phyloP scores from a whole-genome alignment of 2,113 vertebrate species.

The Axis porcinus region DNA sequence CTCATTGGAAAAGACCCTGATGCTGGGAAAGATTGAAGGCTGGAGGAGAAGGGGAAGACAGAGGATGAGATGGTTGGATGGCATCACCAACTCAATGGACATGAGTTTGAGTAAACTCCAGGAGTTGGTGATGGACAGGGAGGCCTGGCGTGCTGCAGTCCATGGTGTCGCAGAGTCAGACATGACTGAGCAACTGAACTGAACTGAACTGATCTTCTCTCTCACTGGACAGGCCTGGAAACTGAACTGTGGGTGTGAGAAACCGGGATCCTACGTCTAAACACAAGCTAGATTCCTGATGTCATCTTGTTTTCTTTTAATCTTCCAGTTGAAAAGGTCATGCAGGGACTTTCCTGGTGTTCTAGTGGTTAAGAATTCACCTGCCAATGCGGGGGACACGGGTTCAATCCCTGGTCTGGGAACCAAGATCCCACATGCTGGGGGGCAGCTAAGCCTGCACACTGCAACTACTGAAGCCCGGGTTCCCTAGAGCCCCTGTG shows the following conservation, averaged over 20 bases:
- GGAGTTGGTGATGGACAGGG: background rate
- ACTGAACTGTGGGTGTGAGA: background rate
- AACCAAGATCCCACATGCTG: background rate
- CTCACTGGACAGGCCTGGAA: background rate
- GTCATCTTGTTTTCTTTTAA: background rate
- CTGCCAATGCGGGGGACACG: background rate
- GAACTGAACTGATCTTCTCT: background rate
- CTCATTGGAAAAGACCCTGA: background rate
- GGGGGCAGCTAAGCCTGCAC: background rate
- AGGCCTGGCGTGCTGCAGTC: background rate
- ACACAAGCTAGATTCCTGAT: background rate
- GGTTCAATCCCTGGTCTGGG: background rate
- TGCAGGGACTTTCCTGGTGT: background rate
- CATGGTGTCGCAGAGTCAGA: rapidly evolving
- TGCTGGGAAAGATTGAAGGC: background rate
- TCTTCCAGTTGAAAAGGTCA: background rate
- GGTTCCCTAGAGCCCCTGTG: background rate
- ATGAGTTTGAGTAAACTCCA: background rate
- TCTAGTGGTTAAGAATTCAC: background rate
- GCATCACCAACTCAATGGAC: background rate
- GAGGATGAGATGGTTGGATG: background rate
- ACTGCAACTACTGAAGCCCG: background rate
- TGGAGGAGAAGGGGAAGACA: background rate
- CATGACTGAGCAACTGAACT: background rate
- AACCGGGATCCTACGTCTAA: background rate